Evolutionary conservation across 1,140 invertebrate genomes (phyloP), one percentile per base, ranked within the genome.

Genomic region (Theocolax elegans): DNA sequence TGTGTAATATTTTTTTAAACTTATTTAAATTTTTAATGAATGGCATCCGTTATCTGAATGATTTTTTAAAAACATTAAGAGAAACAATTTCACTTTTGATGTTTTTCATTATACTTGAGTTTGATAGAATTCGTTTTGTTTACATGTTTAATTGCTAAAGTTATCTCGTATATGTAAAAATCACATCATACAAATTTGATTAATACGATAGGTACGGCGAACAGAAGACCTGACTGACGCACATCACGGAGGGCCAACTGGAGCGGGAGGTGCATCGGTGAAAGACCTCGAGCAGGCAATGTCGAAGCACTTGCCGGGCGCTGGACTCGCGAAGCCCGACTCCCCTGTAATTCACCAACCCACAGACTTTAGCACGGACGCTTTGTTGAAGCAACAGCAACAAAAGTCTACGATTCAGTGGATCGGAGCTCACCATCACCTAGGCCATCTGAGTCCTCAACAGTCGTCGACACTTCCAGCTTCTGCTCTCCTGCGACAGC

Each of bases 221-320:
- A 67, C 63, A 3, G 70, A 72, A 12, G 70, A 72, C 3, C 7
- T 72, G 15, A 6, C 38, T 10, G 70, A 67, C 12, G 80, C 83
- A 48, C 75, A 79, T 1, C 72, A 80, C 27, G 85, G 85, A 60
- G 75, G 81, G 70, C 76, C 25, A 84, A 78, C 31, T 38, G 25
- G 23, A 1, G 66, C 70, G 9, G 85, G 81, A 6, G 87, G 86
- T 3, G 89, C 92, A 2, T 93, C 93, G 0, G 94, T 96, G 0
- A 95, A 96, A 81, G 95, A 97, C 77, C 86, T 97, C 71, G 96
- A 98, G 83, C 95, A 97, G 76, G 95, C 95, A 13, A 98, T 97
- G 96, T 97, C 96, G 21, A 96, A 97, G 80, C 96, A 98, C 86
- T 85, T 97, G 44, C 95, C 96, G 0, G 88, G 89, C 7, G 86